phyloP scores from a whole-genome alignment of 2,797 vertebrate species.

The Melanotaenia pygmaea region DNA sequence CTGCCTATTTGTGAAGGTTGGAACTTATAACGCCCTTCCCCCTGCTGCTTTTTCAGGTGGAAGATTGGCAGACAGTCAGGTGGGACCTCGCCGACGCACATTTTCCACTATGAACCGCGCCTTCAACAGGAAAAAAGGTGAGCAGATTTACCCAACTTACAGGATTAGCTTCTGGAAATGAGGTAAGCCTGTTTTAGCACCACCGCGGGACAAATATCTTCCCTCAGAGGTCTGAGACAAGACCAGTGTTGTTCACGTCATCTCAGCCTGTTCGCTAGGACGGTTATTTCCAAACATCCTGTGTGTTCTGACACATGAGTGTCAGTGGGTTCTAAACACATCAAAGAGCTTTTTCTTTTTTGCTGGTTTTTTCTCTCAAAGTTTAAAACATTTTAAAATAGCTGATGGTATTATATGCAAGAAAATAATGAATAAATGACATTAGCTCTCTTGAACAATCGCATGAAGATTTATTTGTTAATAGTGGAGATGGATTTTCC shows the following conservation, averaged over 20 bases:
- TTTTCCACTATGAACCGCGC: slow-evolving; percentile 92
- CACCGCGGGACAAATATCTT: background rate
- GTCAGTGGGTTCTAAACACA: background rate
- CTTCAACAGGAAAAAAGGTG: slow-evolving; percentile 95
- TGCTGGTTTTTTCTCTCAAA: background rate
- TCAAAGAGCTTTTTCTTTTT: background rate
- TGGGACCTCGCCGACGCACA: slow-evolving; percentile 58
- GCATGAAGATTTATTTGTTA: background rate
- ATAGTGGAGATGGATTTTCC: background rate
- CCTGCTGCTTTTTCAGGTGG: slow-evolving; percentile 72
- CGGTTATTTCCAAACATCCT: background rate
- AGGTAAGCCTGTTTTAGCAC: slow-evolving; percentile 8
- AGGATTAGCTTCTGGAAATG: slow-evolving; percentile 10
- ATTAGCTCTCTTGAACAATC: no score
- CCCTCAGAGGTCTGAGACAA: background rate
- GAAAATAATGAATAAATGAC: no score
- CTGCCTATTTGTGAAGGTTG: slow-evolving; percentile 19
- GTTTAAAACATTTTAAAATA: no score
- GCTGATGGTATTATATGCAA: no score
- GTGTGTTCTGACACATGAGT: slow-evolving; percentile 1
- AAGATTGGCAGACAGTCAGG: slow-evolving; percentile 68
- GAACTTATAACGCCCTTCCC: slow-evolving; percentile 42
- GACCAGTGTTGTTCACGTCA: background rate
- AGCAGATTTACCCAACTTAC: slow-evolving; percentile 39
- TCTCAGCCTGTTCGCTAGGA: background rate